phyloP scores from a whole-genome alignment of 1,140 invertebrate species.

The Drosophila arizonae region DNA sequence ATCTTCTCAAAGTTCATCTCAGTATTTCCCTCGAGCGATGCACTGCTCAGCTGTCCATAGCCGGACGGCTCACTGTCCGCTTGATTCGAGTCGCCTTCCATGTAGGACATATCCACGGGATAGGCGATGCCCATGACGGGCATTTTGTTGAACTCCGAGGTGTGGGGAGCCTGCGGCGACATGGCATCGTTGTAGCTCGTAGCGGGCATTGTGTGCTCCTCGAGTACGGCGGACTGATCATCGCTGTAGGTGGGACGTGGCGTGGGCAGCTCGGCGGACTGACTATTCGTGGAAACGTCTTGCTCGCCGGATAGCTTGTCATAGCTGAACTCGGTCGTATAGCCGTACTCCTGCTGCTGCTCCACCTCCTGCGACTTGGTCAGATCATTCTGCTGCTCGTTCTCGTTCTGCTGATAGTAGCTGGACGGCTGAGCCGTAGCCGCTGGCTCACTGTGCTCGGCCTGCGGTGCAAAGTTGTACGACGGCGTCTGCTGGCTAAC shows the following conservation, averaged over 20 bases:
- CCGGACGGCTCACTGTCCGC: conserved; percentile 21
- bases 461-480: conserved; percentile 42
- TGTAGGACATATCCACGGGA: conserved; percentile 74
- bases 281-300: conserved; percentile 31
- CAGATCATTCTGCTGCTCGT: conserved; percentile 8
- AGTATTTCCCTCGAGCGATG: conserved; percentile 57
- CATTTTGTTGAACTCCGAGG: conserved; percentile 79
- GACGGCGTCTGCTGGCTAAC: conserved; percentile 70
- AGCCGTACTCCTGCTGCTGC: conserved; percentile 52
- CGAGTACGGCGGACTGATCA: conserved; percentile 56
- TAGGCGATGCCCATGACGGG: conserved; percentile 75
- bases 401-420: conserved; percentile 45
- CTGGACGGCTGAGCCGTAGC: conserved; percentile 32
- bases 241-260: conserved; percentile 57
- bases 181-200: conserved; percentile 64
- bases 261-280: conserved; percentile 56
- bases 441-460: conserved; percentile 20
- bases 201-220: conserved; percentile 74
- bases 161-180: conserved; percentile 50
- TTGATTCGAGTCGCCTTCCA: conserved; percentile 61
- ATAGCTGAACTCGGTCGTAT: conserved; percentile 58
- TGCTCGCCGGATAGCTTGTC: conserved; percentile 61
- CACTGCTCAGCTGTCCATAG: conserved; percentile 38
- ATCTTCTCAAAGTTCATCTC: conserved; percentile 60
- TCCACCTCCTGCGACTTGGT: conserved; percentile 41